Evolutionary conservation across 2,113 vertebrate species (phyloP).

Genomic region (Gobiocypris rarus): DNA sequence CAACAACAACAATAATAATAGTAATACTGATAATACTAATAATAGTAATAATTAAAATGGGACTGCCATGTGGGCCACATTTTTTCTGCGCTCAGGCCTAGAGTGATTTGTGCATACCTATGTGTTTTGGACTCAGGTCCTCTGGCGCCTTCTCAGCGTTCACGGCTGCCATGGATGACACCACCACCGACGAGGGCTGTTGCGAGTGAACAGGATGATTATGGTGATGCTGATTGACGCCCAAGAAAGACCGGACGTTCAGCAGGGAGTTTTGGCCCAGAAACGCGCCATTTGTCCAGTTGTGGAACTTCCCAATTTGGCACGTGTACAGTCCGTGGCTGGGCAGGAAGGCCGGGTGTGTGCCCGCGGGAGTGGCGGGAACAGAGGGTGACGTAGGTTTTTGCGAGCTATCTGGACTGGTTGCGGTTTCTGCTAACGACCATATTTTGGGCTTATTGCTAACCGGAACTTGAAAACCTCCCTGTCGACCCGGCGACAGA

Average conservation of each 20-base stretch:
- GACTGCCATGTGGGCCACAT: not conserved
- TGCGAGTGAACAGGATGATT: slow-evolving; percentile 79
- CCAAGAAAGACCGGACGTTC: slow-evolving; percentile 93
- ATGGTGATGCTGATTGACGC: slow-evolving; percentile 87
- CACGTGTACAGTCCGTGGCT: slow-evolving; percentile 99
- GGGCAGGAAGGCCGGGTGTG: slow-evolving; percentile 93
- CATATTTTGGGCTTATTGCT: slow-evolving; percentile 98
- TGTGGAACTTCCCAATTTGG: slow-evolving; percentile 98
- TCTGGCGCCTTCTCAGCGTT: slow-evolving; percentile 83
- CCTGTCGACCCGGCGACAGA: slow-evolving; percentile 81
- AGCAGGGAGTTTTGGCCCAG: slow-evolving; percentile 94
- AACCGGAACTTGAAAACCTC: slow-evolving; percentile 83
- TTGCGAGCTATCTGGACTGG: slow-evolving; percentile 90
- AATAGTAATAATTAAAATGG: not conserved
- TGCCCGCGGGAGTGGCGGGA: slow-evolving; percentile 78
- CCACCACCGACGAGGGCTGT: slow-evolving; percentile 77
- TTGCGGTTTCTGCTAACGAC: slow-evolving; percentile 97
- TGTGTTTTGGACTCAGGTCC: slow-evolving; percentile 91
- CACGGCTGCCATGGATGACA: slow-evolving; percentile 79
- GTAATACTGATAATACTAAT: not conserved
- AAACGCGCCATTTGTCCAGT: slow-evolving; percentile 97
- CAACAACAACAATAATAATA: not conserved
- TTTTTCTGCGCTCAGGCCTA: not conserved
- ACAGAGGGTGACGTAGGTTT: slow-evolving; percentile 83
- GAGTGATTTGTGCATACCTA: slow-evolving; percentile 79